A percentile compares a stretch with the other conserved stretches of the same genome.
These are phyloP conservation scores for Cepaea nemoralis DNA, from an alignment of 1,140 invertebrate species.

Conservation along the genomic window DNA sequence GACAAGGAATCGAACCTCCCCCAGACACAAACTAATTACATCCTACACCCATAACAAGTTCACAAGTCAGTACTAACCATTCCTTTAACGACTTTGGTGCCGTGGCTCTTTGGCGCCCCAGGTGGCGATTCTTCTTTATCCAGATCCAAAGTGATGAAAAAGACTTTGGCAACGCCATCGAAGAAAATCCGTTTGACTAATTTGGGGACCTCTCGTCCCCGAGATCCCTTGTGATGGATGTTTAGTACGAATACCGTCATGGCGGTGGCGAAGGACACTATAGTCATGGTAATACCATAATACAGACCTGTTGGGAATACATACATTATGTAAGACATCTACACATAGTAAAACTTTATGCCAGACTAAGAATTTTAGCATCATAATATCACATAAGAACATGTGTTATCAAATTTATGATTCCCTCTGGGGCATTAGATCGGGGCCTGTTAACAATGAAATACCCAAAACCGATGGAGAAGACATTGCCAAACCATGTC, in stretches of 20 bases:
- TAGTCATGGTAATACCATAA: constrained; percentile 91
- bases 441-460: too few relatives aligned
- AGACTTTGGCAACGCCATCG: constrained; percentile 73
- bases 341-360: too few relatives aligned
- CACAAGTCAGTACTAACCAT: constrained; percentile 9
- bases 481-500: too few relatives aligned
- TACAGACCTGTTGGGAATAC: constrained; percentile 80
- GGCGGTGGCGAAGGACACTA: constrained; percentile 89
- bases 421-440: too few relatives aligned
- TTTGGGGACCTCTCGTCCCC: constrained; percentile 83
- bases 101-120: not conserved
- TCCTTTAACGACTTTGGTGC: constrained; percentile 4
- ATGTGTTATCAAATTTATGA: too few relatives aligned
- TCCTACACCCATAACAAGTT: too few relatives aligned
- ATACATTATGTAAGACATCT: too few relatives aligned
- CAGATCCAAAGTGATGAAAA: constrained; percentile 72
- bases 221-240: constrained; percentile 86
- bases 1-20: too few relatives aligned
- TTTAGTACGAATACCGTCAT: constrained; percentile 82
- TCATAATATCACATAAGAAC: too few relatives aligned
- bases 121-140: constrained; percentile 56
- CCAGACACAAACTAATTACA: too few relatives aligned
- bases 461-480: too few relatives aligned
- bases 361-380: too few relatives aligned
- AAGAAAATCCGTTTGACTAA: constrained; percentile 80